Evolutionary conservation across 2,113 vertebrate genomes (phyloP).

Genomic region (Symphodus melops): DNA sequence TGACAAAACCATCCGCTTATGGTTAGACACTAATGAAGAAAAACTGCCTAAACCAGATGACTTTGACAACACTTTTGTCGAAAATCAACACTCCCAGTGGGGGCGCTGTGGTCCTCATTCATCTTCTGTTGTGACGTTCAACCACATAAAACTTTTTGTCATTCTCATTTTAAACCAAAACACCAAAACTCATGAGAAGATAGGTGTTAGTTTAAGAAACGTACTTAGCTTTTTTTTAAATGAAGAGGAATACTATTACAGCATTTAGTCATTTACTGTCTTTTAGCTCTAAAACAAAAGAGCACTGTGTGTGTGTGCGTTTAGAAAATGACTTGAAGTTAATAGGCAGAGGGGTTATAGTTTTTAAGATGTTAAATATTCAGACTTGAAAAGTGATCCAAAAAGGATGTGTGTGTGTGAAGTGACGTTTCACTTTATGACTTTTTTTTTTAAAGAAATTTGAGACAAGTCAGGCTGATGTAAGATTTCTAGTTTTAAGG

Average conservation of each 20-base stretch:
- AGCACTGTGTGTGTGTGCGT: too few species aligned
- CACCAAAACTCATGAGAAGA: not conserved
- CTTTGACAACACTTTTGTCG: not conserved
- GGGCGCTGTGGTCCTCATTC: not conserved
- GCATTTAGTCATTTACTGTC: not conserved
- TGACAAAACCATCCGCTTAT: not conserved
- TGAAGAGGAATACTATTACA: not conserved
- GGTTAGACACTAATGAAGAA: not conserved
- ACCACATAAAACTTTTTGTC: not conserved
- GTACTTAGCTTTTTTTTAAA: not conserved
- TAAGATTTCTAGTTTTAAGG: not conserved
- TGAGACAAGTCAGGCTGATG: not conserved
- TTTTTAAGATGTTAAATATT: not conserved
- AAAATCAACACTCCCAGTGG: not conserved
- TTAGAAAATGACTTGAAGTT: conserved; percentile 2
- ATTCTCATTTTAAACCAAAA: not conserved
- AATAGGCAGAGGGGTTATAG: not conserved
- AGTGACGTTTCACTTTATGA: not conserved
- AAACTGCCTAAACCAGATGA: not conserved
- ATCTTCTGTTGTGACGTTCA: not conserved
- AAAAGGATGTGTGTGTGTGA: not conserved
- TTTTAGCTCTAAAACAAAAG: conserved; percentile 2
- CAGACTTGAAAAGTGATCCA: too few species aligned
- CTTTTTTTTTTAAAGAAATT: too few species aligned
- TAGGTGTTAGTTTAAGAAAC: not conserved